Percentiles rank a stretch among this genome's conserved stretches.
Evolutionary conservation across 2,797 vertebrate species (phyloP).

Genomic region (Gymnodraco acuticeps): DNA sequence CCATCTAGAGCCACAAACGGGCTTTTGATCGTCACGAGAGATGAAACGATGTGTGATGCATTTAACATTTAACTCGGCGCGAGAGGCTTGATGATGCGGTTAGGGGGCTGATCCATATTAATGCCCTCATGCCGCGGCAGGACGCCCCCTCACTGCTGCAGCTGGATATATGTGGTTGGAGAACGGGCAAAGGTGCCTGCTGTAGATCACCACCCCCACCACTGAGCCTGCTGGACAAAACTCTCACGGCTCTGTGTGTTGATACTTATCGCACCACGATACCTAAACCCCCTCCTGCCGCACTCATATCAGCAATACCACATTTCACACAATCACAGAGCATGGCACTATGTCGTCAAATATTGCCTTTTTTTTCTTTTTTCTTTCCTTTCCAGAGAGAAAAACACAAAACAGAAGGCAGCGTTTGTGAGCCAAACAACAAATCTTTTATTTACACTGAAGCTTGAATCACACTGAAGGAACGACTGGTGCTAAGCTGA

Average conservation of each 20-base stretch:
- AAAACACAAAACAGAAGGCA: constrained; percentile 32
- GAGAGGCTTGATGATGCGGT: constrained; percentile 80
- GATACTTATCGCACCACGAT: constrained; percentile 56
- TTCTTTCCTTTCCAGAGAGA: constrained; percentile 29
- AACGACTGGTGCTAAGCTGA: constrained; percentile 31
- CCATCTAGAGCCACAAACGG: constrained; percentile 77
- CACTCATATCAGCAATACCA: constrained; percentile 62
- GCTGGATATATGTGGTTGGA: constrained; percentile 49
- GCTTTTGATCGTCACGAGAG: constrained; percentile 81
- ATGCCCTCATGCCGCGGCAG: constrained; percentile 70
- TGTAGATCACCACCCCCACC: constrained; percentile 42
- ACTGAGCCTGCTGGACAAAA: constrained; percentile 48
- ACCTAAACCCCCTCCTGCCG: constrained; percentile 51
- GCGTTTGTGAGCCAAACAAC: constrained; percentile 62
- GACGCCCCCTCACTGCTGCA: constrained; percentile 65
- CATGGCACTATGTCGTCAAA: constrained; percentile 36
- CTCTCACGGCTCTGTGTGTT: constrained; percentile 10
- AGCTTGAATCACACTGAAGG: constrained; percentile 59
- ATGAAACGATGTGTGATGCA: constrained; percentile 82
- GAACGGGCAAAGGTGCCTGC: constrained; percentile 15
- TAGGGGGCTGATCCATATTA: constrained; percentile 80
- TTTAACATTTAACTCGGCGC: constrained; percentile 81
- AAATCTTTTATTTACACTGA: constrained; percentile 79
- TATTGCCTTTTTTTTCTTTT: constrained; percentile 22
- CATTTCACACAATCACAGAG: constrained; percentile 62